phyloP scores from a whole-genome alignment of 2,113 vertebrate genomes.

The Pollimyrus isidori region DNA sequence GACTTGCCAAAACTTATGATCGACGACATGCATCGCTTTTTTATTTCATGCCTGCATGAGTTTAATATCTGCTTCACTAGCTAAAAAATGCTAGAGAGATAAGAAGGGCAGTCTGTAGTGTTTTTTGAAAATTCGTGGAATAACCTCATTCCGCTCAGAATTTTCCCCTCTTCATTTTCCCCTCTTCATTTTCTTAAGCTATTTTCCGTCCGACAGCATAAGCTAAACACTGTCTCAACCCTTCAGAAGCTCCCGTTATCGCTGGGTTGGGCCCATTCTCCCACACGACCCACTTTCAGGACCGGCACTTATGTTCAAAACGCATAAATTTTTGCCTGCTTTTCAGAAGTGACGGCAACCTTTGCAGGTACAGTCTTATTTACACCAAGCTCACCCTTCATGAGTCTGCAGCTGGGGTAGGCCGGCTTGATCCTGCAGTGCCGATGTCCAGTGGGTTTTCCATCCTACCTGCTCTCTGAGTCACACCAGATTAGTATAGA shows the following conservation, averaged over 20 bases:
- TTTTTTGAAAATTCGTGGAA: background rate
- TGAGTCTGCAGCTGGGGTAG: background rate
- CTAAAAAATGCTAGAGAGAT: constrained; percentile 20
- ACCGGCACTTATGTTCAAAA: too few relatives aligned
- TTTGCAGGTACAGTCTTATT: background rate
- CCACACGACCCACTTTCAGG: background rate
- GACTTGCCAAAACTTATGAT: too few relatives aligned
- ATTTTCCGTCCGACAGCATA: background rate
- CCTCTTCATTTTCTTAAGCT: background rate
- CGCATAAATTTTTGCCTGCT: background rate
- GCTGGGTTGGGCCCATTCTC: background rate
- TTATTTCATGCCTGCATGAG: constrained; percentile 68
- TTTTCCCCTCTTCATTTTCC: background rate
- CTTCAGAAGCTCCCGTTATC: background rate
- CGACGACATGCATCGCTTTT: too few relatives aligned
- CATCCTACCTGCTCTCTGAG: background rate
- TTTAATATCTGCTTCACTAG: constrained; percentile 32
- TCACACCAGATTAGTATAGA: background rate
- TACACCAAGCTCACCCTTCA: background rate
- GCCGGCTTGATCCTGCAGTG: background rate
- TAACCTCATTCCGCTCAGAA: constrained; percentile 49
- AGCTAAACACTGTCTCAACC: background rate
- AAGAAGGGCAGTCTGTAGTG: constrained; percentile 7
- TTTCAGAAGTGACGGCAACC: background rate
- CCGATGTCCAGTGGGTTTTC: background rate